Evolutionary conservation across 2,888 invertebrate species (phyloP).

Genomic region (Phyllotreta striolata): DNA sequence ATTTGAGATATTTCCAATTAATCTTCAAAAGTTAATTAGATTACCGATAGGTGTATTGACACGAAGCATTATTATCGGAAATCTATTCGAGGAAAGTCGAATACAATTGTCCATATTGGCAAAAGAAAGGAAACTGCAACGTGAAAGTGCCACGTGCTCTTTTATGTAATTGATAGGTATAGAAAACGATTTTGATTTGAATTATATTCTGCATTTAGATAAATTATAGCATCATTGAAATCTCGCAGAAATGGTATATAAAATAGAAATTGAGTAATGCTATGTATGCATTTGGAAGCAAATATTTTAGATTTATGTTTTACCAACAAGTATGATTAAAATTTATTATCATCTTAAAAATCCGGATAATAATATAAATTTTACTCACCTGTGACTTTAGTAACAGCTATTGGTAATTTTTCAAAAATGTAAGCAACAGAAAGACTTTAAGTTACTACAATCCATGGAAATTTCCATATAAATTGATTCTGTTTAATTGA

Average conservation of each 20-base stretch:
- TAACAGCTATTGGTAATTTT: no score
- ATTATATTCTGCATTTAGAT: conserved; percentile 6
- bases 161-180: conserved; percentile 20
- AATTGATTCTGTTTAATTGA: background rate
- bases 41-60: background rate
- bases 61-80: conserved; percentile 1
- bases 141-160: conserved; percentile 16
- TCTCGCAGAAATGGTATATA: background rate
- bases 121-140: conserved; percentile 15
- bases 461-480: conserved; percentile 10
- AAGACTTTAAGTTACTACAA: background rate
- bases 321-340: no score
- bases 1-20: background rate
- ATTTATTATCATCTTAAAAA: no score
- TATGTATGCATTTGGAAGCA: background rate
- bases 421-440: background rate
- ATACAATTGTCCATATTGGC: conserved; percentile 13
- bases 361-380: no score
- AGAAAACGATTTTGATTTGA: conserved; percentile 9
- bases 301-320: conserved; percentile 3
- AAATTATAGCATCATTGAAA: background rate
- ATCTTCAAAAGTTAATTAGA: conserved; percentile 7
- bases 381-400: background rate
- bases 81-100: conserved; percentile 7
- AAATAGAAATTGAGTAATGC: no score